Evolutionary conservation across 2,888 invertebrate genomes (phyloP), one percentile per base, ranked within the genome.

Genomic region (Coremacera marginata): DNA sequence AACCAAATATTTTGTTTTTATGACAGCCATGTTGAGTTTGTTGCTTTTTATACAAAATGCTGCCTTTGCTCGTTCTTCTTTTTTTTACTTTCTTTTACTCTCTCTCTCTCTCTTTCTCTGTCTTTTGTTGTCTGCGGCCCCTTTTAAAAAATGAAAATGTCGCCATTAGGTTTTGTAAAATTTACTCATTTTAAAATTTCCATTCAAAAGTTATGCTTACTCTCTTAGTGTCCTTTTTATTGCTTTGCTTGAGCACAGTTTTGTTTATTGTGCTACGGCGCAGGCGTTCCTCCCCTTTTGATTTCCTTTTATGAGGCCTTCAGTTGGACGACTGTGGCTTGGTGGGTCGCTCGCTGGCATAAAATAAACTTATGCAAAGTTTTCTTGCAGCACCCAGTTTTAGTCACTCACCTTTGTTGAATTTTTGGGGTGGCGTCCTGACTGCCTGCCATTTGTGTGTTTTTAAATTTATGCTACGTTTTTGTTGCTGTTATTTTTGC

Each of bases 301-400:
- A 16, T 9, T 27, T 14, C 27, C 7, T 51, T 1, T 9, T 22
- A 44, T 44, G 14, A 1, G 8, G 1, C 5, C 8, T 5, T 37
- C 1, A 8, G 37, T 37, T 19, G n/a, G n/a, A n/a, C n/a, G n/a
- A n/a, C n/a, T n/a, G n/a, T n/a, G n/a, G n/a, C n/a, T 37, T 8
- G 37, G 37, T 44, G 14, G 27, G 16, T n/a, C n/a, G n/a, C n/a
- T n/a, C n/a, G n/a, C 9, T 22, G 14, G 25, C 37, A 71, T 57
- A 60, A 71, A 34, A 37, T 37, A 71, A 71, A 60, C 37, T 71
- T 71, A 71, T 71, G 71, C 71, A 71, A 71, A 71, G 60, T 71
- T 71, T 60, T 57, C 16, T 4, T 7, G 11, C 14, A 5, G 9
- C 7, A 22, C 70, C 52, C 4, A 22, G 55, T 16, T 31, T 31